phyloP scores from a whole-genome alignment of 2,888 invertebrate species.

The Aricia artaxerxes region DNA sequence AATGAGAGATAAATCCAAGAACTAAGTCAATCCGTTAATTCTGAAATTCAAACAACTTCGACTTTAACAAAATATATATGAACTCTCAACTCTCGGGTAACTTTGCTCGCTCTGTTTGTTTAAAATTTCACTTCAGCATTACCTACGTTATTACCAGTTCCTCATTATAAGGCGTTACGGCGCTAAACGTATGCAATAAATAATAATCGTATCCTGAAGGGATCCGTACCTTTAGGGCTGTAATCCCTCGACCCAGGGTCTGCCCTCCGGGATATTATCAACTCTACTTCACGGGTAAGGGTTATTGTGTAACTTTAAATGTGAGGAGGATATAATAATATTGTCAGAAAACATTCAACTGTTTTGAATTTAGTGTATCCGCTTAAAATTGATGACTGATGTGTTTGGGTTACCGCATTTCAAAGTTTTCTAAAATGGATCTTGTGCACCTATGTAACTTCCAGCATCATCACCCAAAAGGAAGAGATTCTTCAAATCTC shows the following conservation, averaged over 20 bases:
- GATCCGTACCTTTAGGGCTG: not conserved
- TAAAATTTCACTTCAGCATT: not conserved
- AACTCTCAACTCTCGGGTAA: not conserved
- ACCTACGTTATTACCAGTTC: not conserved
- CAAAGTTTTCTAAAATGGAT: not conserved
- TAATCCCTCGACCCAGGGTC: not conserved
- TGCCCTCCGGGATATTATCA: not conserved
- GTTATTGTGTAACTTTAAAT: not conserved
- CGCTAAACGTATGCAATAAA: conserved; percentile 12
- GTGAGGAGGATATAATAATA: not conserved
- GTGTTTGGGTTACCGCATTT: no score
- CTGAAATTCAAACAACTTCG: not conserved
- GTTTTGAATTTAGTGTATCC: not conserved
- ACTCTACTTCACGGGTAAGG: not conserved
- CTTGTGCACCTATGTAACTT: not conserved
- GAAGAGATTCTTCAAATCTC: no score
- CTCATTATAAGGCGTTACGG: not conserved
- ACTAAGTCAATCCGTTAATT: not conserved
- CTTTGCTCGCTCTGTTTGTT: not conserved
- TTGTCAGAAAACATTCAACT: not conserved
- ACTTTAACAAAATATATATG: not conserved
- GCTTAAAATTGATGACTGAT: not conserved
- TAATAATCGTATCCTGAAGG: conserved; percentile 20
- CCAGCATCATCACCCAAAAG: no score
- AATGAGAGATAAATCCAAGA: not conserved